These are phyloP conservation scores for Zootoca vivipara DNA, from an alignment of 2,113 vertebrate genomes.

Conservation along the genomic window DNA sequence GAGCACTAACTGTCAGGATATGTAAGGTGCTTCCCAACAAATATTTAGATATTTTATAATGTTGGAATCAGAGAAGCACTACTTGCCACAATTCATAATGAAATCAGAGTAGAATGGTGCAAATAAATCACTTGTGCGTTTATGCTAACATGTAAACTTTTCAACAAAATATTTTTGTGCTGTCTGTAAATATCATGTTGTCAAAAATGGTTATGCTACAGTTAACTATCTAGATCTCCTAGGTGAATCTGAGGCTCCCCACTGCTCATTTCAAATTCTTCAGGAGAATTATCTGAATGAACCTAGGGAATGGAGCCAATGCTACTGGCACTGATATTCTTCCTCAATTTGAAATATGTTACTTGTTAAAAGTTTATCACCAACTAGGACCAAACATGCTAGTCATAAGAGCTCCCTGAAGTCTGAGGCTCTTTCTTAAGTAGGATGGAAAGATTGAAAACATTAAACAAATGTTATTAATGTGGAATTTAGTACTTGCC, in stretches of 20 bases:
- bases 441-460: not conserved
- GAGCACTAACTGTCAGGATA: no score
- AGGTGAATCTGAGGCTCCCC: not conserved
- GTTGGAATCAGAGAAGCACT: constrained; percentile 26
- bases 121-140: constrained; percentile 26
- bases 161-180: not conserved
- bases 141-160: constrained; percentile 35
- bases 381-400: not conserved
- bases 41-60: no score
- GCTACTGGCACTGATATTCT: not conserved
- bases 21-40: no score
- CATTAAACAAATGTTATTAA: not conserved
- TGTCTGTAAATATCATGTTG: constrained; percentile 18
- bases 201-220: constrained; percentile 28
- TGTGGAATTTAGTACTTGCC: constrained; percentile 66
- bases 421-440: not conserved
- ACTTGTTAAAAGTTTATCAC: not conserved
- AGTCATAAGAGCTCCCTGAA: not conserved
- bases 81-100: constrained; percentile 44
- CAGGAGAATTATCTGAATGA: not conserved
- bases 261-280: not conserved
- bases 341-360: not conserved
- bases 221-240: constrained; percentile 16
- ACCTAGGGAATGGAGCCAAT: not conserved
- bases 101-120: constrained; percentile 27